These are phyloP conservation scores for Picus viridis DNA, from an alignment of 2,797 vertebrate genomes.

Conservation along the genomic window DNA sequence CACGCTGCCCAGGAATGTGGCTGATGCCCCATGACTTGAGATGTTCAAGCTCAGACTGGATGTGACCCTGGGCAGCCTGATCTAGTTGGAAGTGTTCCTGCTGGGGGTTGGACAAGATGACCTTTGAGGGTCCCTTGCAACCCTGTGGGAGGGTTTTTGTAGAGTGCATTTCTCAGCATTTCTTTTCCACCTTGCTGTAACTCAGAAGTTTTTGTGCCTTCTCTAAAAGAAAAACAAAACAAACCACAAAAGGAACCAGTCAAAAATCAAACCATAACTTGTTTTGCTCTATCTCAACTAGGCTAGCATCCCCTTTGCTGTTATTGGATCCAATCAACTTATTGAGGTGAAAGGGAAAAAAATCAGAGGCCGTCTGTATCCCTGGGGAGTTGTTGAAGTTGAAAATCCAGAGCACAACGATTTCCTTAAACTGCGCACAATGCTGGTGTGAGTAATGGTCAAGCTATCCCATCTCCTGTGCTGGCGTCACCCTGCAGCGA, in stretches of 20 bases:
- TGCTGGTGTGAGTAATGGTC: constrained; percentile 86
- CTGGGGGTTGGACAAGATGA: no score
- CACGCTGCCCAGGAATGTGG: no score
- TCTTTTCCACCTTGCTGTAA: not conserved
- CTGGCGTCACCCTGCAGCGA: not conserved
- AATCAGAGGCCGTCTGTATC: constrained; percentile 88
- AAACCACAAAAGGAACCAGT: not conserved
- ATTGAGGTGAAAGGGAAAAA: constrained; percentile 94
- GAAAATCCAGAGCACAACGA: constrained; percentile 95
- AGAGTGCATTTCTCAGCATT: no score
- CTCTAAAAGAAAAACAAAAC: not conserved
- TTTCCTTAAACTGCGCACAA: constrained; percentile 90
- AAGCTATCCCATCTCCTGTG: not conserved
- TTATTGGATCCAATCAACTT: constrained; percentile 91
- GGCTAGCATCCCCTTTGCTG: constrained; percentile 90
- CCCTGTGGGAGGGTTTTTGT: no score
- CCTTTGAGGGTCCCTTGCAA: no score
- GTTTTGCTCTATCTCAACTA: constrained; percentile 45
- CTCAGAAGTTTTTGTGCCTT: not conserved
- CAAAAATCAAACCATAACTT: not conserved
- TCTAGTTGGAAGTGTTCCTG: no score
- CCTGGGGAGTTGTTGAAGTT: constrained; percentile 90
- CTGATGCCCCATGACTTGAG: no score
- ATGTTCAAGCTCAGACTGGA: no score
- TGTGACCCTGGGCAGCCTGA: no score